Conservation (phyloP, 2,113 vertebrate genomes). For the Zapornia atra region DNA sequence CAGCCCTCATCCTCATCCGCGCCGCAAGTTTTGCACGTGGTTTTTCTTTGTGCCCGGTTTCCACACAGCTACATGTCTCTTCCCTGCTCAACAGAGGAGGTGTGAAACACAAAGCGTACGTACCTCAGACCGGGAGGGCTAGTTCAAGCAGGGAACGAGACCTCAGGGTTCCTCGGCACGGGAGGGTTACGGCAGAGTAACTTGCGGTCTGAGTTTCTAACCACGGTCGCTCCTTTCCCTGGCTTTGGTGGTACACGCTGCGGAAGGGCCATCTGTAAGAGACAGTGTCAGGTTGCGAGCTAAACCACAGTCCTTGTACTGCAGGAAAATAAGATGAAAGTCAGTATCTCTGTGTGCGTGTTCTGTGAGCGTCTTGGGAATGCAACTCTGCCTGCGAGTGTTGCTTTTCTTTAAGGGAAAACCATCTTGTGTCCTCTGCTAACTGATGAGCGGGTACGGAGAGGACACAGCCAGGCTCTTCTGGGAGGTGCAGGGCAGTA, state of each 20-base stretch:
- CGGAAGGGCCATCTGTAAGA: background rate
- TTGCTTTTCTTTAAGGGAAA: background rate
- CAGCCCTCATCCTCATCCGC: background rate
- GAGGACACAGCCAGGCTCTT: background rate
- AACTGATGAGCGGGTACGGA: background rate
- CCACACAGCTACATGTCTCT: accelerated
- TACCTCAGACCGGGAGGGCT: background rate
- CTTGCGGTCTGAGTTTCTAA: background rate
- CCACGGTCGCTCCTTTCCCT: accelerated
- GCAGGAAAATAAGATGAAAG: background rate
- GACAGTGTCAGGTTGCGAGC: background rate
- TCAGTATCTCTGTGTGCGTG: accelerated
- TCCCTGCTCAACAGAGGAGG: background rate
- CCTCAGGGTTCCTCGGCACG: accelerated
- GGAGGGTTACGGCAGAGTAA: background rate
- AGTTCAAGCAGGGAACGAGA: background rate
- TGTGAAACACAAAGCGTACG: background rate
- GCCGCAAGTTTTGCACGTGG: background rate
- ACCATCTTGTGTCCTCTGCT: background rate
- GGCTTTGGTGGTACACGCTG: accelerated
- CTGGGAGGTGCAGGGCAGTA: background rate
- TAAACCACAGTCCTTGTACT: background rate
- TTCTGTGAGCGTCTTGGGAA: background rate
- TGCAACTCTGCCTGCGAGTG: background rate
- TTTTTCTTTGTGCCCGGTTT: background rate